A percentile compares a stretch with the other conserved stretches of the same genome.
phyloP scores from a whole-genome alignment of 2,797 vertebrate genomes.

The Tadarida brasiliensis region DNA sequence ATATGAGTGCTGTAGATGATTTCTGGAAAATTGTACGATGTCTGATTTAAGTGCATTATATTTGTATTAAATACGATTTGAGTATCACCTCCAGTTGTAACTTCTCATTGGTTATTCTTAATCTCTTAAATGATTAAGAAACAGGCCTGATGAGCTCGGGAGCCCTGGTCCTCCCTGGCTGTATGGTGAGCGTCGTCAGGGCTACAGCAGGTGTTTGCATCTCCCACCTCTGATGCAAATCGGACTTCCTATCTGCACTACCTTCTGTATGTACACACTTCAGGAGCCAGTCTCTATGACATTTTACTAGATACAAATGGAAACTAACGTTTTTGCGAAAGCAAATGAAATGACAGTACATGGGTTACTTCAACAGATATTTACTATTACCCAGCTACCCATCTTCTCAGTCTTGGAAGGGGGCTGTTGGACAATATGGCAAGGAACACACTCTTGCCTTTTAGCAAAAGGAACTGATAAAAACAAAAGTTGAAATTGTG shows the following conservation, averaged over 20 bases:
- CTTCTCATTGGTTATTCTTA: slow-evolving; percentile 12
- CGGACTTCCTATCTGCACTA: background rate
- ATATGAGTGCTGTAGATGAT: background rate
- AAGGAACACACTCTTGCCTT: background rate
- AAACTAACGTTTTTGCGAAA: background rate
- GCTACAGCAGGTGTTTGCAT: background rate
- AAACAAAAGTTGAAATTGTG: background rate
- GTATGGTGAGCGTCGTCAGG: background rate
- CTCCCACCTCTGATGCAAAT: background rate
- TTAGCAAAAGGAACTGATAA: background rate
- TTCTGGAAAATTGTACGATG: background rate
- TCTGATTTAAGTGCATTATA: background rate
- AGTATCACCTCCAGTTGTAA: background rate
- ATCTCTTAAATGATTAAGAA: background rate
- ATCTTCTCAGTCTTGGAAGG: background rate
- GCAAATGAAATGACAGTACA: background rate
- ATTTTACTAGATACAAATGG: background rate
- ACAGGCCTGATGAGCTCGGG: background rate
- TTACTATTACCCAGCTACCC: slow-evolving; percentile 63
- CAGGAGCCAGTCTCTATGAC: background rate
- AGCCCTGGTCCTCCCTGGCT: background rate
- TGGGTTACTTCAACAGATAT: background rate
- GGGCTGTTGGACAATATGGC: background rate
- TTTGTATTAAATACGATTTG: slow-evolving; percentile 53
- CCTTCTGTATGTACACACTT: background rate